Conservation (phyloP, 2,888 invertebrate genomes). For the Pollenia labialis region DNA sequence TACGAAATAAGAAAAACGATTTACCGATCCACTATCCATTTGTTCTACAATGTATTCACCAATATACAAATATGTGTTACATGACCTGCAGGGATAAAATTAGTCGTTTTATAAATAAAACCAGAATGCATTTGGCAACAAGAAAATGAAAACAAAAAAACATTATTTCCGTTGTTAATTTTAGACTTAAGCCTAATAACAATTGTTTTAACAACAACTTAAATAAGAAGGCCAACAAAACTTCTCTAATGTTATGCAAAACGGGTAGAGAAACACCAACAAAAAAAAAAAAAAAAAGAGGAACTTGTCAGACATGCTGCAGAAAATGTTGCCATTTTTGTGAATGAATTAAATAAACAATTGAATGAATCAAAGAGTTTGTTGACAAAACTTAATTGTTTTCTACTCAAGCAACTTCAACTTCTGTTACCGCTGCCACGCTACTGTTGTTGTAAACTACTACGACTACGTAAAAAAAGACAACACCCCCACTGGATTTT, state of each 20-base stretch:
- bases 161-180: slow-evolving; percentile 67
- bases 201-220: slow-evolving; percentile 21
- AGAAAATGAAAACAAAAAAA: slow-evolving; percentile 2
- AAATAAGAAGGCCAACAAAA: slow-evolving; percentile 1
- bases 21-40: too few species aligned
- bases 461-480: slow-evolving; percentile 40
- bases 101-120: slow-evolving; percentile 37
- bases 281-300: slow-evolving; percentile 1
- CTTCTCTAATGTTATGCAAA: slow-evolving; percentile 48
- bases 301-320: slow-evolving; percentile 61
- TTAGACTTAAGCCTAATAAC: slow-evolving; percentile 48
- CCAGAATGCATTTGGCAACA: neutral
- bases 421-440: slow-evolving; percentile 18
- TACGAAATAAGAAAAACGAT: too few species aligned
- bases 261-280: slow-evolving; percentile 27
- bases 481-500: slow-evolving; percentile 69
- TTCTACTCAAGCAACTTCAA: slow-evolving; percentile 15
- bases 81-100: slow-evolving; percentile 26
- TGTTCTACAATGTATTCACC: too few species aligned
- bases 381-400: slow-evolving; percentile 60
- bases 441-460: slow-evolving; percentile 13
- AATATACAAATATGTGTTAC: too few species aligned
- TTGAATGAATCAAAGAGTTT: slow-evolving; percentile 54
- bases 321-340: slow-evolving; percentile 56
- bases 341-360: slow-evolving; percentile 59